A percentile compares a stretch with the other conserved stretches of the same genome.
Conservation (phyloP, 2,113 vertebrate genomes). For the Hemichromis elongatus region DNA sequence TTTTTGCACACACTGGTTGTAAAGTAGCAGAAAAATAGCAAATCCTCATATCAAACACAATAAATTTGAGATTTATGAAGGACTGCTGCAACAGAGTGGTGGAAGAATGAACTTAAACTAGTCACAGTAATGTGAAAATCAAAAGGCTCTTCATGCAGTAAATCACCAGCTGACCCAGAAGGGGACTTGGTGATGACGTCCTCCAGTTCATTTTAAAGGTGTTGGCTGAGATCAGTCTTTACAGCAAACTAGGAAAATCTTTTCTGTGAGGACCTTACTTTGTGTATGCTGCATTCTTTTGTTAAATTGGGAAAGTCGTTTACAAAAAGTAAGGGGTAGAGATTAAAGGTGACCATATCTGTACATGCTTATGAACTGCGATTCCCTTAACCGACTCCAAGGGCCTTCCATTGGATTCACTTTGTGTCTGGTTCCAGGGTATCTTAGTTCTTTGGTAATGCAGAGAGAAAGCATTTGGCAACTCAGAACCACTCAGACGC, state of each 20-base stretch:
- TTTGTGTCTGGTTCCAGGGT: accelerated
- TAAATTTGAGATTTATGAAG: not conserved
- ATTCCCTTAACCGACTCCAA: not conserved
- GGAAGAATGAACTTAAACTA: not conserved
- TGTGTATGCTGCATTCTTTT: not conserved
- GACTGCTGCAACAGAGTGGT: not conserved
- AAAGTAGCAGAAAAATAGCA: not conserved
- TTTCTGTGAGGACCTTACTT: not conserved
- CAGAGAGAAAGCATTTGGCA: not conserved
- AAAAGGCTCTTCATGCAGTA: not conserved
- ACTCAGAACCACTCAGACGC: not conserved
- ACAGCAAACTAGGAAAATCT: not conserved
- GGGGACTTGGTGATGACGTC: accelerated
- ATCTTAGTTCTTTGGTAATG: not conserved
- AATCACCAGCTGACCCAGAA: not conserved
- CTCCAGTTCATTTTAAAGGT: not conserved
- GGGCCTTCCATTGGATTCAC: not conserved
- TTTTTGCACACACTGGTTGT: not conserved
- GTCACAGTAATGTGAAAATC: not conserved
- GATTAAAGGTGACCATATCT: accelerated
- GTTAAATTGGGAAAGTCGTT: no score
- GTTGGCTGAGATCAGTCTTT: not conserved
- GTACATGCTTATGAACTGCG: not conserved
- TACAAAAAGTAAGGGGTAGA: no score
- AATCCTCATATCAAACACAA: not conserved